Conservation (phyloP, 2,888 invertebrate genomes). For the Dryobota labecula region DNA sequence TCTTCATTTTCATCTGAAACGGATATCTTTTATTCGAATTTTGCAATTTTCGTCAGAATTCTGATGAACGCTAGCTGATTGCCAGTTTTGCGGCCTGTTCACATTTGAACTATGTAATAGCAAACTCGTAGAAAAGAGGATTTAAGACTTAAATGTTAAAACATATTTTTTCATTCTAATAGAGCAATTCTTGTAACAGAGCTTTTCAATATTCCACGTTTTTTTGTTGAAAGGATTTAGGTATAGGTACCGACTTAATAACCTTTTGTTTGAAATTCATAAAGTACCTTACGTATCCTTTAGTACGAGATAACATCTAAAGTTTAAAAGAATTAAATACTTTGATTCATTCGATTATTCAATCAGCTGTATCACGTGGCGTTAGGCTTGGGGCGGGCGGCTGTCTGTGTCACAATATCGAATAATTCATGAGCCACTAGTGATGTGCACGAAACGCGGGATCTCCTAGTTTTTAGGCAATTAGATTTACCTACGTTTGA, state of each 20-base stretch:
- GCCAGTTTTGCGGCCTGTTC: background rate
- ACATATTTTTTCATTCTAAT: background rate
- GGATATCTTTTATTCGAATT: slow-evolving; percentile 10
- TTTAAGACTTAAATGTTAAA: background rate
- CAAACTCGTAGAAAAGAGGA: background rate
- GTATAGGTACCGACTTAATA: background rate
- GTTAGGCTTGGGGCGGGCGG: slow-evolving; percentile 61
- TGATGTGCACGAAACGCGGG: slow-evolving; percentile 42
- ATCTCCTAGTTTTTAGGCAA: slow-evolving; percentile 30
- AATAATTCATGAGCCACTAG: slow-evolving; percentile 84
- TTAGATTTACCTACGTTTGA: slow-evolving; percentile 32
- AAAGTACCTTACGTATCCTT: background rate
- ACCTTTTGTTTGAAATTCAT: background rate
- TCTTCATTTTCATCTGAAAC: slow-evolving; percentile 30
- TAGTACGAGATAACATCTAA: background rate
- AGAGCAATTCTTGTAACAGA: background rate
- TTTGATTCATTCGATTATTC: slow-evolving; percentile 58
- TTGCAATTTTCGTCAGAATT: background rate
- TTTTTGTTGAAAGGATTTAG: background rate
- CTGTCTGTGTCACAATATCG: slow-evolving; percentile 79
- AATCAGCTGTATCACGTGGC: slow-evolving; percentile 60
- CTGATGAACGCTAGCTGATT: background rate
- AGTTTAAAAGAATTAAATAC: slow-evolving; percentile 39
- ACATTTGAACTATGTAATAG: background rate
- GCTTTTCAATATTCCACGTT: background rate